Evolutionary conservation across 2,888 invertebrate genomes (phyloP).

Genomic region (Phyto melanocephala): DNA sequence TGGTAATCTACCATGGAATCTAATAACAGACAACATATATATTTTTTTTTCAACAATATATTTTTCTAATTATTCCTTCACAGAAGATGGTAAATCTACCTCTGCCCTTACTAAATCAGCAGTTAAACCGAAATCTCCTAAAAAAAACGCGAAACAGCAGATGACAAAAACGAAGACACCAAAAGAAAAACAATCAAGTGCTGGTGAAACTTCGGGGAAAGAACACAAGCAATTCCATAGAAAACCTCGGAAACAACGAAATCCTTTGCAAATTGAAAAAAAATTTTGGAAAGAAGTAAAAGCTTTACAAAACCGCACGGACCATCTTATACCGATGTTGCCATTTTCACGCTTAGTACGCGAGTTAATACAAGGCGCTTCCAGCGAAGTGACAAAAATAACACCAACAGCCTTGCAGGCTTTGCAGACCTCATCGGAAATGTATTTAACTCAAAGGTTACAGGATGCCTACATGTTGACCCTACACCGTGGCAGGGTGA

Average conservation of each 20-base stretch:
- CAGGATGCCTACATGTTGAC: conserved; percentile 79
- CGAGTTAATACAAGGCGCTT: conserved; percentile 75
- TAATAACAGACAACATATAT: not conserved
- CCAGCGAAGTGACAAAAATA: conserved; percentile 68
- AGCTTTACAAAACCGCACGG: conserved; percentile 62
- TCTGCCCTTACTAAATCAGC: not conserved
- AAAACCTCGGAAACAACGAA: conserved; percentile 58
- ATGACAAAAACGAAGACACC: not conserved
- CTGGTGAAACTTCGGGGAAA: not conserved
- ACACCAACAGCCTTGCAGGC: conserved; percentile 78
- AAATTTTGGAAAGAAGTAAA: conserved; percentile 58
- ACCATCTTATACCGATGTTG: conserved; percentile 77
- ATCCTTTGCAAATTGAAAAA: conserved; percentile 25
- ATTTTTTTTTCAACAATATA: not conserved
- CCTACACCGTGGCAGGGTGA: conserved; percentile 79
- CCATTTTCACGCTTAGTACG: conserved; percentile 79
- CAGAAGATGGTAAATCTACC: not conserved
- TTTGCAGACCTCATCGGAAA: conserved; percentile 80
- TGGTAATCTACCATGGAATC: too few relatives aligned
- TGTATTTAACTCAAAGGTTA: conserved; percentile 79
- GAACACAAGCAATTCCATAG: not conserved
- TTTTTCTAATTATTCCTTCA: not conserved
- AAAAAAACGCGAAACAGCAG: not conserved
- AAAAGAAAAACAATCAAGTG: not conserved
- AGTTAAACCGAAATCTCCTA: not conserved